phyloP scores from a whole-genome alignment of 2,113 vertebrate genomes.

The Phaethornis superciliosus region DNA sequence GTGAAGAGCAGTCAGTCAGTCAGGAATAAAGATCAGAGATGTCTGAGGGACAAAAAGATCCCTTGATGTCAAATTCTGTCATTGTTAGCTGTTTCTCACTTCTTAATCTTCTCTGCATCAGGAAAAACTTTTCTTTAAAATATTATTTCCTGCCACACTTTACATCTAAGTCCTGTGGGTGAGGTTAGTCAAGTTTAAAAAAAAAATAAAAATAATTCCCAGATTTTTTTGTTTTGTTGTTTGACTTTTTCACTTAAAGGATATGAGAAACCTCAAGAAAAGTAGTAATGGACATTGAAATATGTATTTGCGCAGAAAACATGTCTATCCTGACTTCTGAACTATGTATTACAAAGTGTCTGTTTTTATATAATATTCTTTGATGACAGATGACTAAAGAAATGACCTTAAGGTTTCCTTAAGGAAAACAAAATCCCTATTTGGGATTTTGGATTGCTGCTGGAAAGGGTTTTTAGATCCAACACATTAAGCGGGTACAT shows the following conservation, averaged over 20 bases:
- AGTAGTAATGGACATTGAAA: not conserved
- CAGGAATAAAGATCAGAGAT: not conserved
- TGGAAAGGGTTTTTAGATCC: not conserved
- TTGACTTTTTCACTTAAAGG: not conserved
- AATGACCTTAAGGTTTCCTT: not conserved
- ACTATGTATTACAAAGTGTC: not conserved
- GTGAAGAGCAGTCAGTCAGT: not conserved
- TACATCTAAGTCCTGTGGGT: not conserved
- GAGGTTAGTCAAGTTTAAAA: not conserved
- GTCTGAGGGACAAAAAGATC: not conserved
- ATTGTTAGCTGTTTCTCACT: not conserved
- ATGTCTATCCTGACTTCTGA: not conserved
- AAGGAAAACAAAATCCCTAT: not conserved
- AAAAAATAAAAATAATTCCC: not conserved
- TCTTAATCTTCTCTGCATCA: not conserved
- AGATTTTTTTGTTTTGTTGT: not conserved
- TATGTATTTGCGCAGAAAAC: not conserved
- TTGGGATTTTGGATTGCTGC: not conserved
- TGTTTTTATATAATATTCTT: not conserved
- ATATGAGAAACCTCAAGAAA: not conserved
- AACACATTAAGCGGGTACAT: not conserved
- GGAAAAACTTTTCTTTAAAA: not conserved
- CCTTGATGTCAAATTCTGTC: not conserved
- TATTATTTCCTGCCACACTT: not conserved
- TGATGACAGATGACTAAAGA: not conserved